Base-by-base conservation (phyloP, 1,140 invertebrate species). In the Drosophila sechellia region DNA sequence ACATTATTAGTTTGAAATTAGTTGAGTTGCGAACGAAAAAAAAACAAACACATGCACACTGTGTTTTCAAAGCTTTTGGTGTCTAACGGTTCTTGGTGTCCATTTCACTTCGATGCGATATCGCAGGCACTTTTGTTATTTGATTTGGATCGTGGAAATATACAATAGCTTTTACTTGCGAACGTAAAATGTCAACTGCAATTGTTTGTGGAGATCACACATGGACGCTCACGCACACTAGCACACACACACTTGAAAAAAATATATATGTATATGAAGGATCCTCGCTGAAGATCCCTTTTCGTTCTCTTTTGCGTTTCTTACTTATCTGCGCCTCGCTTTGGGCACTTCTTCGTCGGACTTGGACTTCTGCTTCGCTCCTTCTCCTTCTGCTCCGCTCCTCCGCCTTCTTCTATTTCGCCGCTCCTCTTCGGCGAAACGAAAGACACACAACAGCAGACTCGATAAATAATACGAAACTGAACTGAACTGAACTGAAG, bases 241-340 rank as follows among this genome's bases (percentile, higher is more conserved):
- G 17, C 20, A 65, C 52, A 57, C 8, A 45, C 17, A 63, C 52
- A 55, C 43, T 56, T 17, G 43, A 48, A 75, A 57, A 65, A 68
- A 64, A 68, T 65, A 68, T 65, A 53, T 35, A 22, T 65, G 45
- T 27, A 22, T 3, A 22, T 2, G 20, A 22, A 31, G 55, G 45
- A 52, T 73, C 59, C 46, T 58, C 76, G 34, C 17, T 22, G 31
- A 54, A 34, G 31, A 34, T 70, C 34, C 64, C 17, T 55, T 20
- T n/a, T 58, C 27, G 43, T 37, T 61, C 39, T 59, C 45, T 31
- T n/a, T 42, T 42, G 10, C n/a, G 13, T 48, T 84, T 72, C 81
- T 84, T 85, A 85, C 81, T 85, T 85, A 55, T 85, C 63, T 80
- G 77, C 77, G 73, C 73, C 80, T 80, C 27, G 73, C 73, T 80